phyloP scores from a whole-genome alignment of 2,797 vertebrate genomes.

The Sebastes minor region DNA sequence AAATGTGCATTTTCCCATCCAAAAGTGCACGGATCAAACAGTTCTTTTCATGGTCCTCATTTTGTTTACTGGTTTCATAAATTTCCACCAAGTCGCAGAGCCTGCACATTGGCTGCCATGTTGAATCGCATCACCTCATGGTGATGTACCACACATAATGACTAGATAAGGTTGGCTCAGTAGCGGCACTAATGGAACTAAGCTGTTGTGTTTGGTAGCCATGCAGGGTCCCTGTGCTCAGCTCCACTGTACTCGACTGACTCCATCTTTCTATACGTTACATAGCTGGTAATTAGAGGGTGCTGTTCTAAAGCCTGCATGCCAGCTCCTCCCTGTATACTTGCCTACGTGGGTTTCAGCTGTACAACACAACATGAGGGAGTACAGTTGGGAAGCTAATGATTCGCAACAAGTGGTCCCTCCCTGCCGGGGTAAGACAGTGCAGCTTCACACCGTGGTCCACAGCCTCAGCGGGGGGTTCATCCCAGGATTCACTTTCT shows the following conservation, averaged over 20 bases:
- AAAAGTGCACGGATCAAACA: neutral
- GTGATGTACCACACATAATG: conserved; percentile 64
- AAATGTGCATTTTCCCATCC: neutral
- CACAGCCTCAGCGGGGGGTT: conserved; percentile 45
- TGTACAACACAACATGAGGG: conserved; percentile 36
- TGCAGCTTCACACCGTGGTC: conserved; percentile 53
- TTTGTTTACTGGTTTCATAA: conserved; percentile 32
- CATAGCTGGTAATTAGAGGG: conserved; percentile 46
- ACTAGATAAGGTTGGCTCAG: conserved; percentile 62
- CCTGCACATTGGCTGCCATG: conserved; percentile 39
- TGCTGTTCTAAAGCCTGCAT: neutral
- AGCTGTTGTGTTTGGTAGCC: conserved; percentile 62
- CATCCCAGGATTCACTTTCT: conserved; percentile 53
- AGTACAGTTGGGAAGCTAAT: conserved; percentile 57
- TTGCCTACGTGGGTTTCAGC: conserved; percentile 34
- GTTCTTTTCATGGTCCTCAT: neutral
- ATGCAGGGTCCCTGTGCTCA: conserved; percentile 13
- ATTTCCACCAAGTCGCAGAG: conserved; percentile 35
- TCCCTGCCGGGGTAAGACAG: conserved; percentile 41
- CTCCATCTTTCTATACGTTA: conserved; percentile 52
- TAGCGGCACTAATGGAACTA: conserved; percentile 63
- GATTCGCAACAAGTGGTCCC: conserved; percentile 62
- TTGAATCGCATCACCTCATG: conserved; percentile 61
- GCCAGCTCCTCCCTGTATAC: conserved; percentile 27
- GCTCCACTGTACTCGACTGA: conserved; percentile 14